These are phyloP conservation scores for Nibea coibor DNA, from an alignment of 2,113 vertebrate species.

Conservation along the genomic window DNA sequence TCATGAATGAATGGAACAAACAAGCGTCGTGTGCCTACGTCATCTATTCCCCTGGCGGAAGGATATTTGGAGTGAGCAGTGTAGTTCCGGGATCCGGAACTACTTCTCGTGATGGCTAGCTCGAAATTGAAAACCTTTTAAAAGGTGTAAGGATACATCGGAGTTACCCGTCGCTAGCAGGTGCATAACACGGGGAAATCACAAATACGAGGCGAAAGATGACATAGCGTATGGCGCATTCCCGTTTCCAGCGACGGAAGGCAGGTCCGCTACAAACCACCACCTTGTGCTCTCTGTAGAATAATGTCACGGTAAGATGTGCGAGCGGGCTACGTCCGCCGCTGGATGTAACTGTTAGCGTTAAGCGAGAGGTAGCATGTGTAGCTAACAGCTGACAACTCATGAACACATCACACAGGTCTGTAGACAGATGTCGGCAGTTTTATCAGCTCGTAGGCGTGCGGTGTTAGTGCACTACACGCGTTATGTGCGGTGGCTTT, in stretches of 20 bases:
- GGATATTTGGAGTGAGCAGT: conserved; percentile 55
- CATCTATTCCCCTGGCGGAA: conserved; percentile 70
- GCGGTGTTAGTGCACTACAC: not conserved
- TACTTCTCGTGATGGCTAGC: conserved; percentile 44
- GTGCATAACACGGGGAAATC: conserved; percentile 63
- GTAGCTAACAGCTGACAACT: conserved; percentile 70
- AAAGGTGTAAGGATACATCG: conserved; percentile 70
- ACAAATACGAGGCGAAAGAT: conserved; percentile 25
- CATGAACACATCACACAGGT: not conserved
- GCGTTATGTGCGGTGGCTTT: not conserved
- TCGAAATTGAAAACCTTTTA: no score
- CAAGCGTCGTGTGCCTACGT: conserved; percentile 59
- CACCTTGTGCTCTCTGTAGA: conserved; percentile 5
- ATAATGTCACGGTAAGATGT: conserved; percentile 71
- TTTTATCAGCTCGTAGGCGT: not conserved
- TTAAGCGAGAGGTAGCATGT: conserved; percentile 55
- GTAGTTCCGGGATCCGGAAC: conserved; percentile 78
- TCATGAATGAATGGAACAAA: conserved; percentile 60
- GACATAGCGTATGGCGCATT: conserved; percentile 22
- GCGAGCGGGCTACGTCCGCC: not conserved
- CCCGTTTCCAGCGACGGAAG: not conserved
- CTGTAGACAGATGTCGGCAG: not conserved
- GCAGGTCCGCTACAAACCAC: not conserved
- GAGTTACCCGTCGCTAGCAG: conserved; percentile 65
- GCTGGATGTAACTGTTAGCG: conserved; percentile 43